Conservation (phyloP, 1,140 invertebrate genomes). For the Pollicipes pollicipes region DNA sequence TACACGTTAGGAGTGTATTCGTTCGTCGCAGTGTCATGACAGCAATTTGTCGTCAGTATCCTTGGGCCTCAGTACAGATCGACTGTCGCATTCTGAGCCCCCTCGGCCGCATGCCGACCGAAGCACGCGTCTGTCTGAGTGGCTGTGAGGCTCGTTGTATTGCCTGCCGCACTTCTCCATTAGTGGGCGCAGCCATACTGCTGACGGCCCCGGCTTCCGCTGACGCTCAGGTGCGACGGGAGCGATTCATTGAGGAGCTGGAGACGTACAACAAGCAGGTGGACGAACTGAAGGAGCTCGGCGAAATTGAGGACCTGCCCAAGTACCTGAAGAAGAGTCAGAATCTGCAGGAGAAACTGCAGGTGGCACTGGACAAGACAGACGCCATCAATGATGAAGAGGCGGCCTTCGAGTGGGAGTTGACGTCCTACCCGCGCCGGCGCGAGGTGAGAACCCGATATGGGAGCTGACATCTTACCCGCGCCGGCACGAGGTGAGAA, state of each 20-base stretch:
- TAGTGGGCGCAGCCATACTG: no score
- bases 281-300: slow-evolving; percentile 71
- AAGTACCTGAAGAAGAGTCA: slow-evolving; percentile 67
- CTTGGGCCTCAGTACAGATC: no score
- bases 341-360: slow-evolving; percentile 46
- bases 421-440: slow-evolving; percentile 70
- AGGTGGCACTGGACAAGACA: slow-evolving; percentile 55
- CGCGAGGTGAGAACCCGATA: slow-evolving; percentile 31
- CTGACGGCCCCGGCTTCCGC: neutral
- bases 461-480: slow-evolving; percentile 83
- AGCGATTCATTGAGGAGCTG: slow-evolving; percentile 56
- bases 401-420: slow-evolving; percentile 67
- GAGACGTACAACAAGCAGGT: slow-evolving; percentile 59
- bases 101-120: no score
- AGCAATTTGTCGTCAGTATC: no score
- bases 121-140: no score
- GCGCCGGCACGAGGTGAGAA: slow-evolving; percentile 27
- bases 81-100: no score
- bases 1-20: no score
- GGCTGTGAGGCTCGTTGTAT: no score
- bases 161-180: no score
- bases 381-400: slow-evolving; percentile 86
- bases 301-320: slow-evolving; percentile 64
- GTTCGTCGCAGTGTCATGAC: no score
- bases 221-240: slow-evolving; percentile 28